phyloP scores from a whole-genome alignment of 2,113 vertebrate genomes.

The Benitochromis conjunctus region DNA sequence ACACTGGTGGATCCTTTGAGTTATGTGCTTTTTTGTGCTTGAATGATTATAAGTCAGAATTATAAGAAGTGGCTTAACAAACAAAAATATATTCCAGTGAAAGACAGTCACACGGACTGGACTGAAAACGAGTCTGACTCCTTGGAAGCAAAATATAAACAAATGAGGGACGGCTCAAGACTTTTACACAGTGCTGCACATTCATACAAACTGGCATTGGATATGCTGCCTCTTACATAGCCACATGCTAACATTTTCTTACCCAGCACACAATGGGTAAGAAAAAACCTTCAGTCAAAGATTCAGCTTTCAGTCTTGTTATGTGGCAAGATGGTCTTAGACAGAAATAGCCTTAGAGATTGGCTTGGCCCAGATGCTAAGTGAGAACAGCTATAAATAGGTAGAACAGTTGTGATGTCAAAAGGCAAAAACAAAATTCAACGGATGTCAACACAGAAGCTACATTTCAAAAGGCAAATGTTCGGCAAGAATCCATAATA shows the following conservation, averaged over 20 bases:
- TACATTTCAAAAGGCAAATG: not conserved
- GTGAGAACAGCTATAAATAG: constrained; percentile 55
- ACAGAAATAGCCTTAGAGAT: constrained; percentile 40
- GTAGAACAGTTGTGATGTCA: not conserved
- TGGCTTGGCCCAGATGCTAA: constrained; percentile 30
- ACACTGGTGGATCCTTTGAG: not conserved
- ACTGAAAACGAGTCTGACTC: not conserved
- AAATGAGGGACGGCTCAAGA: not conserved
- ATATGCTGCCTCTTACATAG: not conserved
- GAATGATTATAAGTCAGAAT: not conserved
- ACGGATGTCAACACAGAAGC: not conserved
- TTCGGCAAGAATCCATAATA: not conserved
- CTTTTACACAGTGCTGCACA: not conserved
- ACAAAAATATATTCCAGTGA: not conserved
- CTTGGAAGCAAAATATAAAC: not conserved
- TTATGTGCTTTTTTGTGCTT: not conserved
- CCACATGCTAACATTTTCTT: not conserved
- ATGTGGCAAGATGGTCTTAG: not conserved
- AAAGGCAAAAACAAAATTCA: constrained; percentile 19
- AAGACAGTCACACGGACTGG: not conserved
- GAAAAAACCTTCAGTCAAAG: not conserved
- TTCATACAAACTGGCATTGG: not conserved
- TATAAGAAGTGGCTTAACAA: not conserved
- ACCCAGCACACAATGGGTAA: not conserved
- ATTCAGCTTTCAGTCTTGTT: not conserved